Conservation (phyloP, 2,888 invertebrate genomes). For the Caenorhabditis angaria region DNA sequence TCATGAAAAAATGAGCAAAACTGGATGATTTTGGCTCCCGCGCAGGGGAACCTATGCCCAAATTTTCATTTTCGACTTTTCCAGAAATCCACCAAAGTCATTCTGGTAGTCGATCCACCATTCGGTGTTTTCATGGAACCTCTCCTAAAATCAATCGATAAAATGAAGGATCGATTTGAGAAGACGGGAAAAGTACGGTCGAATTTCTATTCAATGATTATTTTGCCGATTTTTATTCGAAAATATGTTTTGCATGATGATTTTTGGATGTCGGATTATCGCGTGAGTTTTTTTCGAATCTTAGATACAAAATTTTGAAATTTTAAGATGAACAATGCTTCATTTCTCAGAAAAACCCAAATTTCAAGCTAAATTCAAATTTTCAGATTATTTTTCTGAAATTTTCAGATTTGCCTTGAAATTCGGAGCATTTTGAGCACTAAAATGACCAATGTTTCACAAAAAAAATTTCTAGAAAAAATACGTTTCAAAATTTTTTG, state of each 20-base stretch:
- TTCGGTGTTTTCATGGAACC: conserved; percentile 67
- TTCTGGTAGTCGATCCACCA: conserved; percentile 67
- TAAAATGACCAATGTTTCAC: too few species aligned
- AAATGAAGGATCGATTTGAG: conserved; percentile 43
- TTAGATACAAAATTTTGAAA: not conserved
- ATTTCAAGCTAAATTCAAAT: too few species aligned
- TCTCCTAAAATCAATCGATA: conserved; percentile 54
- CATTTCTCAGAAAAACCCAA: too few species aligned
- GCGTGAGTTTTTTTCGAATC: conserved; percentile 19
- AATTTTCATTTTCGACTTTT: too few species aligned
- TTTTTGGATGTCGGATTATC: conserved; percentile 63
- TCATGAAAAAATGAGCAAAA: conserved; percentile 6
- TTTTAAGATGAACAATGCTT: too few species aligned
- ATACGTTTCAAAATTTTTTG: too few species aligned
- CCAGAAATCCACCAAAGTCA: conserved; percentile 42
- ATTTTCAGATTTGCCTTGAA: too few species aligned
- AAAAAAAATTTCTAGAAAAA: too few species aligned
- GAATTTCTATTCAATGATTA: conserved; percentile 41
- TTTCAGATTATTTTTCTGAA: too few species aligned
- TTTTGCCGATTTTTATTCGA: conserved; percentile 62
- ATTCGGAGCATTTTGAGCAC: too few species aligned
- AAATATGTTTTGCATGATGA: conserved; percentile 56
- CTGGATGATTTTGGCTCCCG: too few species aligned
- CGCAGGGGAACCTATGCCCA: too few species aligned
- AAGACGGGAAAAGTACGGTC: conserved; percentile 16